Percentiles rank a stretch among this genome's conserved stretches.
phyloP scores from a whole-genome alignment of 2,113 vertebrate species.

The Chitala chitala region DNA sequence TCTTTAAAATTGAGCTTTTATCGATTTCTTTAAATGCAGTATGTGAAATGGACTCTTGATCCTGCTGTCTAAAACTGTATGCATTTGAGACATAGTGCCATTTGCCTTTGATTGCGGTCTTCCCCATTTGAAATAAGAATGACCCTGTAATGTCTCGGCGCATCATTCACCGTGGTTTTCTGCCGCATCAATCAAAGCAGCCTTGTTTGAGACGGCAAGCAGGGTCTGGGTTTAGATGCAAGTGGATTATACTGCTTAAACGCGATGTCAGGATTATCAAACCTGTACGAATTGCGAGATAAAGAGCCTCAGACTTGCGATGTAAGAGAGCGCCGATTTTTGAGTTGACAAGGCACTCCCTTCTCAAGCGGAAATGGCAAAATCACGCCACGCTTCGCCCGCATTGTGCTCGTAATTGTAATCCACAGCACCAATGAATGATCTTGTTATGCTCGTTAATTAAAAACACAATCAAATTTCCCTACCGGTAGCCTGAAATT shows the following conservation, averaged over 20 bases:
- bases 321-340: conserved; percentile 25
- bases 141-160: neutral
- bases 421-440: conserved; percentile 61
- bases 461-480: conserved; percentile 67
- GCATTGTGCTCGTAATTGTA: conserved; percentile 62
- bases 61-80: no score
- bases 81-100: no score
- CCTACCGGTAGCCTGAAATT: conserved; percentile 37
- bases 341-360: conserved; percentile 41
- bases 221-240: neutral
- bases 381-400: conserved; percentile 45
- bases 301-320: neutral
- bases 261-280: neutral
- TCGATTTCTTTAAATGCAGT: no score
- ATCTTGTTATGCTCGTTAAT: conserved; percentile 58
- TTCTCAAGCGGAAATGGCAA: conserved; percentile 50
- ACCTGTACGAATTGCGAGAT: neutral
- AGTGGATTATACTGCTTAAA: neutral
- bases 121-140: neutral
- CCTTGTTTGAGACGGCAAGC: neutral
- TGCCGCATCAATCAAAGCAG: neutral
- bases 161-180: neutral
- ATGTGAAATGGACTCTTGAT: no score
- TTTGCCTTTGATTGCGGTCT: neutral
- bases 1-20: no score